A percentile compares a stretch with the other conserved stretches of the same genome.
These are phyloP conservation scores for Drosophila orena DNA, from an alignment of 1,140 invertebrate genomes.

Conservation along the genomic window DNA sequence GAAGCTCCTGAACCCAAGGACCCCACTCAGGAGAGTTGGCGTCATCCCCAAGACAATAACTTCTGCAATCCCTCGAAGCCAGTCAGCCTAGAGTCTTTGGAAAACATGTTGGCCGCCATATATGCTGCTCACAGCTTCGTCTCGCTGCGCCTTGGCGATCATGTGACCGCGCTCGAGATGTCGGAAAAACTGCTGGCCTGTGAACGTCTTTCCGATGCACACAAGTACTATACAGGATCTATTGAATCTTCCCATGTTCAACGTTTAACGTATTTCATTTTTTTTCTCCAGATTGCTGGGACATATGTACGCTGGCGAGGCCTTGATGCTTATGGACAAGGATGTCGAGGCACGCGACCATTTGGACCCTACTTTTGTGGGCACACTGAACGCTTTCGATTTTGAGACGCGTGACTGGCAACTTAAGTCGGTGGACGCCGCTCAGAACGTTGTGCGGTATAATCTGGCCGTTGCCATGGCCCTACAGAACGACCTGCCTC, in stretches of 20 bases:
- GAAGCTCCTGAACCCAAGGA: slow-evolving; percentile 85
- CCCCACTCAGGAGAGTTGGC: slow-evolving; percentile 68
- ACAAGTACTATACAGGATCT: slow-evolving; percentile 50
- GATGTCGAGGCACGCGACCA: slow-evolving; percentile 93
- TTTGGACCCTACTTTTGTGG: slow-evolving; percentile 92
- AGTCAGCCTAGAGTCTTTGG: slow-evolving; percentile 76
- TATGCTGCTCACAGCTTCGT: slow-evolving; percentile 93
- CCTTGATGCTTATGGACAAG: slow-evolving; percentile 93
- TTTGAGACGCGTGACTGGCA: slow-evolving; percentile 88
- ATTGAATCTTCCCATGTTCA: neutral
- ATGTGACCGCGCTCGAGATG: slow-evolving; percentile 91
- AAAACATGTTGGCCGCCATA: slow-evolving; percentile 88
- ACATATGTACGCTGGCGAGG: slow-evolving; percentile 95
- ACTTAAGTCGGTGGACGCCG: slow-evolving; percentile 88
- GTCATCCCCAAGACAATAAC: slow-evolving; percentile 80
- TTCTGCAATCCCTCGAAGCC: slow-evolving; percentile 85
- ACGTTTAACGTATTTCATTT: neutral
- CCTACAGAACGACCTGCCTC: slow-evolving; percentile 90
- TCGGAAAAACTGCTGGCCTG: slow-evolving; percentile 85
- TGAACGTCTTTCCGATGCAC: slow-evolving; percentile 78
- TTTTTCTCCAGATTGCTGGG: slow-evolving; percentile 89
- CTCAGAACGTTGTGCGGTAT: slow-evolving; percentile 90
- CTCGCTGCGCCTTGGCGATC: slow-evolving; percentile 93
- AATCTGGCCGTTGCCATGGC: slow-evolving; percentile 92
- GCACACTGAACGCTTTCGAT: slow-evolving; percentile 85